These are phyloP conservation scores for Anser cygnoides DNA, from an alignment of 2,113 vertebrate species.

Conservation along the genomic window DNA sequence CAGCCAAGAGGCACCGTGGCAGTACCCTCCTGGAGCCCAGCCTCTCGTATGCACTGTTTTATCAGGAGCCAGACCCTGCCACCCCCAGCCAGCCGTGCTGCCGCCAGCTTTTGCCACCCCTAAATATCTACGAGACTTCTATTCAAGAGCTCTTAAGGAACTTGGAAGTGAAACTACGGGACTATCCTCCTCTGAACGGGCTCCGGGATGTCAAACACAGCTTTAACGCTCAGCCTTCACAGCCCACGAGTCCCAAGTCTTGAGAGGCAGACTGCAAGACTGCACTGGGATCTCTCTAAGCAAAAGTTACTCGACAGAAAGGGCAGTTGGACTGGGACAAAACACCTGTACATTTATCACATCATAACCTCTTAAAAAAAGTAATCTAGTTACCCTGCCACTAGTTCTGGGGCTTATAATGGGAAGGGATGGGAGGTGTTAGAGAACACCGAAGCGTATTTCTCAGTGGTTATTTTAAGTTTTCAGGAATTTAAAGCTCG, in stretches of 20 bases:
- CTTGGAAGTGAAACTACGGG: not conserved
- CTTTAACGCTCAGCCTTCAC: not conserved
- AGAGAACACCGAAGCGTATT: not conserved
- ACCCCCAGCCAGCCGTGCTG: not conserved
- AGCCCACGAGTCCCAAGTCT: accelerated
- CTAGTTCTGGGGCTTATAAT: not conserved
- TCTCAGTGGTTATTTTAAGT: conserved; percentile 34
- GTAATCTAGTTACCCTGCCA: not conserved
- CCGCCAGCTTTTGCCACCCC: not conserved
- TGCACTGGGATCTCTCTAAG: not conserved
- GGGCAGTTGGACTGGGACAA: not conserved
- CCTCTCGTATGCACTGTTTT: not conserved
- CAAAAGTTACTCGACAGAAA: not conserved
- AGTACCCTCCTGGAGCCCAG: not conserved
- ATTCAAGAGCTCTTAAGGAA: not conserved
- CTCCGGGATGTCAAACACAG: not conserved
- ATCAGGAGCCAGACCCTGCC: not conserved
- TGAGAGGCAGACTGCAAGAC: not conserved
- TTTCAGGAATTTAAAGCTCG: conserved; percentile 56
- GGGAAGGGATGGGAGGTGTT: not conserved
- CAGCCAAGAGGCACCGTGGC: not conserved
- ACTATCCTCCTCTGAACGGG: not conserved
- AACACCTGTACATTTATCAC: not conserved
- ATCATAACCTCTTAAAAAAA: not conserved
- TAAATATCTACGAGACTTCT: not conserved